A percentile compares a stretch with the other conserved stretches of the same genome.
phyloP scores from a whole-genome alignment of 1,140 invertebrate genomes.

The Bombus waltoni region DNA sequence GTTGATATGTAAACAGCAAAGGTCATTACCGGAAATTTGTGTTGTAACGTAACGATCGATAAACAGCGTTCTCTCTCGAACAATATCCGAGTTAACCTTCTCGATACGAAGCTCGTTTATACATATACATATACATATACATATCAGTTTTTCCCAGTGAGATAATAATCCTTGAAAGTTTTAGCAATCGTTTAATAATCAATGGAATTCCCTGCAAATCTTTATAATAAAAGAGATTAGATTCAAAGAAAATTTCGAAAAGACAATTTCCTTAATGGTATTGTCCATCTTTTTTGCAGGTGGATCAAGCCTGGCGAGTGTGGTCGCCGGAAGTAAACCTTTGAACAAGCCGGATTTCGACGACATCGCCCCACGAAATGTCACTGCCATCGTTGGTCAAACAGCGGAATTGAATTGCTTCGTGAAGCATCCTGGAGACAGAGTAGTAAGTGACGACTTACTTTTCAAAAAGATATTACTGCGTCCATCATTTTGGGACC shows the following conservation, averaged over 20 bases:
- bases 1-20: not conserved
- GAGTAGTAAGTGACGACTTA: conserved; percentile 88
- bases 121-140: too few species aligned
- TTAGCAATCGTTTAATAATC: too few species aligned
- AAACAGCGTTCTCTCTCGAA: not conserved
- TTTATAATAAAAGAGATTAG: too few species aligned
- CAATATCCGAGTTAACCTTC: too few species aligned
- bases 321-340: conserved; percentile 73
- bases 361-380: conserved; percentile 90
- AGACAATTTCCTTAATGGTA: not conserved
- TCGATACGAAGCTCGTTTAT: too few species aligned
- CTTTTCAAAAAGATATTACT: not conserved
- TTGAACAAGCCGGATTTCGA: conserved; percentile 91
- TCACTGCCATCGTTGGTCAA: conserved; percentile 92
- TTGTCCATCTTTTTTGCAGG: conserved; percentile 66
- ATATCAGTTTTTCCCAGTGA: too few species aligned
- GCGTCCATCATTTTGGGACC: not conserved
- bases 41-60: not conserved
- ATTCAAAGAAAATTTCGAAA: too few species aligned
- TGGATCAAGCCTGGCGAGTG: conserved; percentile 77
- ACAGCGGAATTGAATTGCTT: conserved; percentile 91
- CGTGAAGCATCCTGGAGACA: conserved; percentile 93
- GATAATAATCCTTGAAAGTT: too few species aligned
- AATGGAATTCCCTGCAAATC: too few species aligned
- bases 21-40: not conserved